Evolutionary conservation across 2,888 invertebrate species (phyloP).

Genomic region (Tinea trinotella): DNA sequence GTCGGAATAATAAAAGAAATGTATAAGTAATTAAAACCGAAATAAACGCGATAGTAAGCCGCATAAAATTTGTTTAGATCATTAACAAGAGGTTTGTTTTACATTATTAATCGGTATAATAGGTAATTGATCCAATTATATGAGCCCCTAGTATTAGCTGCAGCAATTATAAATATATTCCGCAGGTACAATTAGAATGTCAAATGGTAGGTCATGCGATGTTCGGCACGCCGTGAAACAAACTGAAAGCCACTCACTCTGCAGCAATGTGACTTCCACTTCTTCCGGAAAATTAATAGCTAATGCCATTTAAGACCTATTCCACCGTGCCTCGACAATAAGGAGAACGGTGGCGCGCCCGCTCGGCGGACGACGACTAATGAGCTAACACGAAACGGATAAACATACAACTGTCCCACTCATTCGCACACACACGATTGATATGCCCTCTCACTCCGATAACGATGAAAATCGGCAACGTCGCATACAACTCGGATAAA

Average conservation of each 20-base stretch:
- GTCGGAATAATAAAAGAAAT: too few species aligned
- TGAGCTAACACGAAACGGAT: slow-evolving; percentile 46
- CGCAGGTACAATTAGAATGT: slow-evolving; percentile 21
- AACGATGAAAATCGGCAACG: slow-evolving; percentile 60
- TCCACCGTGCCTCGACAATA: slow-evolving; percentile 57
- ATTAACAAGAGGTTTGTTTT: too few species aligned
- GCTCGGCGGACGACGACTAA: slow-evolving; percentile 48
- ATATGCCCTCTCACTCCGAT: slow-evolving; percentile 44
- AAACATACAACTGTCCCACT: slow-evolving; percentile 50
- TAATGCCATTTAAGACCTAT: slow-evolving; percentile 57
- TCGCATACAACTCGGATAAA: slow-evolving; percentile 65
- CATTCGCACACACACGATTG: slow-evolving; percentile 26
- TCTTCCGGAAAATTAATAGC: slow-evolving; percentile 70
- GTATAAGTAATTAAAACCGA: too few species aligned
- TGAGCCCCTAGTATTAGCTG: too few species aligned
- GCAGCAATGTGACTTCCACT: slow-evolving; percentile 53
- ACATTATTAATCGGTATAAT: too few species aligned
- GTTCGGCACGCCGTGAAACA: slow-evolving; percentile 37
- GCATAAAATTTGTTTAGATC: too few species aligned
- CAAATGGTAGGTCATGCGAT: slow-evolving; percentile 28
- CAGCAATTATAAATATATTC: not conserved
- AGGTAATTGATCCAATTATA: too few species aligned
- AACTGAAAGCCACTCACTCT: slow-evolving; percentile 51
- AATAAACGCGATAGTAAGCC: too few species aligned
- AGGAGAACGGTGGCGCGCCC: slow-evolving; percentile 34